Evolutionary conservation across 2,888 invertebrate genomes (phyloP), one percentile per base, ranked within the genome.

Genomic region (Actias luna): DNA sequence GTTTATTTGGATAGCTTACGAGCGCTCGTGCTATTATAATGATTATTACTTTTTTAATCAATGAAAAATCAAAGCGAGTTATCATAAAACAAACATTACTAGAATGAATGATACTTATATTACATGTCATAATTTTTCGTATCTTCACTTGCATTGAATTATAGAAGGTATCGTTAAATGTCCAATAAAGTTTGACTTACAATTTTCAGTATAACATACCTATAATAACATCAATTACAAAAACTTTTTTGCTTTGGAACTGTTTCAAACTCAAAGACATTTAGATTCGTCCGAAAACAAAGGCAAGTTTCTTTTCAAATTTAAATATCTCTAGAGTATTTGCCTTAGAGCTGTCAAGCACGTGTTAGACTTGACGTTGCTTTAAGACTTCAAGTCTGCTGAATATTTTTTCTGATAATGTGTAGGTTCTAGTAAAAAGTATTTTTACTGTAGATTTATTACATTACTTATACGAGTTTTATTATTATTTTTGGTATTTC

Each of bases 271-370:
- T 67, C 46, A 67, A 63, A 74, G 77, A 76, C 71, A 66, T 73
- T 73, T 74, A 69, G 74, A 80, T 80, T 77, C 81, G 80, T 83
- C 78, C 73, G 65, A 74, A 74, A 78, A 72, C 73, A 79, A 79
- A 78, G 79, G 82, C 81, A 80, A 83, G 82, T 76, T 81, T 81
- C 69, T 67, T 77, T 72, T 76, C 78, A 78, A 80, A 85, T 85
- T 87, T 84, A 83, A 87, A 83, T 81, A 84, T 87, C 87, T 83
- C 85, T 69, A 64, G 85, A 83, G 84, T 78, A 83, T 87, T 87
- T 82, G 78, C 76, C 69, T 71, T 66, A 68, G 70, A 66, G 76
- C 71, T 67, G 73, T 73, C 68, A 72, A 75, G 74, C 76, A 78
- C 73, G 71, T 74, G 79, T 80, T 74, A 74, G 74, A 74, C 69